Evolutionary conservation across 2,113 vertebrate species (phyloP).

Genomic region (Epinephelus cyanopodus): DNA sequence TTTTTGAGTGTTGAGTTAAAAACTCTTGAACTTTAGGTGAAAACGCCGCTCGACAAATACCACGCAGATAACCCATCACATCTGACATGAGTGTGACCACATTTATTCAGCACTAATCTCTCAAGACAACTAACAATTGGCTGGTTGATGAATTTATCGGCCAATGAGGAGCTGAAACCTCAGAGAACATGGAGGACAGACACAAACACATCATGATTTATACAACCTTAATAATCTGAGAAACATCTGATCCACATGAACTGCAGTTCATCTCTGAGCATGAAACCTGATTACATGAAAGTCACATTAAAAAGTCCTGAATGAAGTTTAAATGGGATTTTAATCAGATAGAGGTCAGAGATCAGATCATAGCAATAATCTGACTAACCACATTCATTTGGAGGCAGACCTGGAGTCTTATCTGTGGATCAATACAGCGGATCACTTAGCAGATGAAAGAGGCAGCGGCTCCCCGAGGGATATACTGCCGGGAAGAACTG

Average conservation of each 20-base stretch:
- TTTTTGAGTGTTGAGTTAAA: no score
- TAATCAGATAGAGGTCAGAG: background rate
- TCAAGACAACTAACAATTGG: background rate
- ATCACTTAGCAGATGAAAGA: constrained; percentile 77
- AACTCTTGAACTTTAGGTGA: no score
- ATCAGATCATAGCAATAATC: constrained; percentile 33
- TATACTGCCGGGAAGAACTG: constrained; percentile 79
- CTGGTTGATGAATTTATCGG: background rate
- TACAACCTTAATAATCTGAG: background rate
- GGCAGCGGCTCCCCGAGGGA: constrained; percentile 63
- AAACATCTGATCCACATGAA: background rate
- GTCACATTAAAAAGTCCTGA: background rate
- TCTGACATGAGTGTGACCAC: no score
- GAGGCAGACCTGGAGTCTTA: constrained; percentile 60
- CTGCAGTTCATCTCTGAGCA: background rate
- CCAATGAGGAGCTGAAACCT: background rate
- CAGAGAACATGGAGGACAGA: background rate
- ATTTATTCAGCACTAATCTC: background rate
- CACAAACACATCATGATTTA: background rate
- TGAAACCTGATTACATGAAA: background rate
- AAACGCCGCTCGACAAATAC: no score
- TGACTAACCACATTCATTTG: constrained; percentile 27
- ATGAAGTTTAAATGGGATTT: constrained; percentile 12
- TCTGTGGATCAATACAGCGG: constrained; percentile 75
- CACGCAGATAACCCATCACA: no score